A percentile compares a stretch with the other conserved stretches of the same genome.
Conservation (phyloP, 1,140 invertebrate species). For the Cyrtorhinus lividipennis region DNA sequence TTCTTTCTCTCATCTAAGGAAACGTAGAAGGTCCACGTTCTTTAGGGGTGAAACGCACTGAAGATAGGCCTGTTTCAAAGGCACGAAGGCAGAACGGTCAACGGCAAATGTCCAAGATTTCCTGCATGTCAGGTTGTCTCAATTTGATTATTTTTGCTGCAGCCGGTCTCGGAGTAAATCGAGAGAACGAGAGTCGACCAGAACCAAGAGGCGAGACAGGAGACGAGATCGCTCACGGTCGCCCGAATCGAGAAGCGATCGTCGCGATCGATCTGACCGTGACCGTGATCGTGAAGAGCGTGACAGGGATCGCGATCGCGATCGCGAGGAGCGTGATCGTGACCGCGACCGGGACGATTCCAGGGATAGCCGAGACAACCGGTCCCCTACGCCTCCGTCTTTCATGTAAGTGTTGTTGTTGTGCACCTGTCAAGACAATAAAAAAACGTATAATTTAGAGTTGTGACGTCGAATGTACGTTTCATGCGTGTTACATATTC, state of each 20-base stretch:
- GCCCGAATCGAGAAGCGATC: not conserved
- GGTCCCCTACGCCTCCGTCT: conserved; percentile 65
- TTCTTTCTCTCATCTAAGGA: no score
- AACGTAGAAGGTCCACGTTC: no score
- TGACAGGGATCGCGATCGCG: conserved; percentile 28
- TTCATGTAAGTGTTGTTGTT: conserved; percentile 48
- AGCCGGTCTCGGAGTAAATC: conserved; percentile 27
- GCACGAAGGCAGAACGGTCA: no score
- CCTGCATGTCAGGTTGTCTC: no score
- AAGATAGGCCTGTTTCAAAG: no score
- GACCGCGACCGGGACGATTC: conserved; percentile 25
- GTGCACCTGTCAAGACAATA: no score
- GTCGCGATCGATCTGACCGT: not conserved
- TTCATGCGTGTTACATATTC: not conserved
- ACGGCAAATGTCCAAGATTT: no score
- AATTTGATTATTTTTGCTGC: no score
- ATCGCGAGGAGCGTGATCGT: conserved; percentile 27
- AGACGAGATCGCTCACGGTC: not conserved
- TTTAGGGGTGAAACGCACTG: no score
- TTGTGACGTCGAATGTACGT: not conserved
- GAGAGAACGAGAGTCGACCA: conserved; percentile 24
- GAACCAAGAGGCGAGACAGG: not conserved
- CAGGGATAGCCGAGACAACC: conserved; percentile 29
- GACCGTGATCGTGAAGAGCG: not conserved
- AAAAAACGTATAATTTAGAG: no score